Evolutionary conservation across 2,113 vertebrate species (phyloP).

Genomic region (Nycticebus coucang): DNA sequence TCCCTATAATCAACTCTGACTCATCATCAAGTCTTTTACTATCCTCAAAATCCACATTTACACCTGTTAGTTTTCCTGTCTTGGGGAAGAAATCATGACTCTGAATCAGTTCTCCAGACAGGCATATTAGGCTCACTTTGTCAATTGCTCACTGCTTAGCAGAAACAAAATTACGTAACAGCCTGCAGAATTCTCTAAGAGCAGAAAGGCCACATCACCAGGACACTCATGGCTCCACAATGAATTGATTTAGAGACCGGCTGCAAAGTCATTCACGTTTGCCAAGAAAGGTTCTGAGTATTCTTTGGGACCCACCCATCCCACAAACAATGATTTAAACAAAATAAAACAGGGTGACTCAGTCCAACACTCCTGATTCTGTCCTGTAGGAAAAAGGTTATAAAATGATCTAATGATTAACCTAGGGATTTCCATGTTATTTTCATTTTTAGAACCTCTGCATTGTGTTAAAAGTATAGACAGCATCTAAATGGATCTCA

Average conservation of each 20-base stretch:
- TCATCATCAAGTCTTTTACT: constrained; percentile 27
- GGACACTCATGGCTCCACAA: not conserved
- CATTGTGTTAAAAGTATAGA: not conserved
- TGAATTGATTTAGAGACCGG: constrained; percentile 37
- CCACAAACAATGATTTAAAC: constrained; percentile 59
- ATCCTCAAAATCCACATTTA: constrained; percentile 38
- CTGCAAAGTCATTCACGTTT: constrained; percentile 57
- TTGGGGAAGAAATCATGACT: not conserved
- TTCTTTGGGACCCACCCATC: constrained; percentile 23
- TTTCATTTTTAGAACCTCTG: constrained; percentile 48
- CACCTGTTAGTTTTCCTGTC: not conserved
- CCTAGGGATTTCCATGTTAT: not conserved
- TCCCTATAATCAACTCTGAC: constrained; percentile 32
- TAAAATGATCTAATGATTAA: not conserved
- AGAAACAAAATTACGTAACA: not conserved
- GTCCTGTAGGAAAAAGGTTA: not conserved
- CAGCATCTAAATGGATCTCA: not conserved
- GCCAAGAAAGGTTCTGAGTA: constrained; percentile 6
- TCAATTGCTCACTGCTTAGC: not conserved
- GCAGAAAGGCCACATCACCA: not conserved
- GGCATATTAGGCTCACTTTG: not conserved
- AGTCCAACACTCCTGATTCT: not conserved
- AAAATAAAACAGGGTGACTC: constrained; percentile 64
- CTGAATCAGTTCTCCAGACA: not conserved
- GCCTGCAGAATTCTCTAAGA: not conserved